These are phyloP conservation scores for Psittacula cyanocephala DNA, from an alignment of 2,113 vertebrate genomes.

Conservation along the genomic window DNA sequence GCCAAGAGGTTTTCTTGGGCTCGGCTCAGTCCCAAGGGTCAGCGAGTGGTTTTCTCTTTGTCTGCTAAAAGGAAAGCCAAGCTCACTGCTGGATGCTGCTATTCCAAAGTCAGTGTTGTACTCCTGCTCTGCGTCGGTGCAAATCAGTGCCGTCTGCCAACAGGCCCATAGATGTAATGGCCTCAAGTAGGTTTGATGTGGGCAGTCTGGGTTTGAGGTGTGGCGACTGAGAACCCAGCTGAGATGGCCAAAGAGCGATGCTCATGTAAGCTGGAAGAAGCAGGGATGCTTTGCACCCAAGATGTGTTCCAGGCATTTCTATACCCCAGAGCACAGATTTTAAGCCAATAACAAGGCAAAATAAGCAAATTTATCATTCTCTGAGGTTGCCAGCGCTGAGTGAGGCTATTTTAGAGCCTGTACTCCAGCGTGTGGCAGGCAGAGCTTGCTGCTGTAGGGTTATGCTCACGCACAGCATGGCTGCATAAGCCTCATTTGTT, in stretches of 20 bases:
- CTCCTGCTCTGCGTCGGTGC: neutral
- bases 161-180: neutral
- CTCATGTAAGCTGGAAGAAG: no score
- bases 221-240: neutral
- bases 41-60: rapidly evolving
- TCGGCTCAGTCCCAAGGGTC: rapidly evolving
- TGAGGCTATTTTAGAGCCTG: neutral
- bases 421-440: neutral
- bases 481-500: neutral
- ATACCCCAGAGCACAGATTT: neutral
- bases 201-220: neutral
- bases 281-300: neutral
- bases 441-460: neutral
- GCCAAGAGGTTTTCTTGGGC: neutral
- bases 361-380: neutral
- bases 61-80: neutral
- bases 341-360: neutral
- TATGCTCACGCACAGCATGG: neutral
- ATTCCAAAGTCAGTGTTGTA: rapidly evolving
- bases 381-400: neutral
- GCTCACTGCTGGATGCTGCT: neutral
- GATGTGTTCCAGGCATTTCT: neutral
- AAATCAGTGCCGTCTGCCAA: neutral
- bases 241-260: neutral
- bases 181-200: no score